Base-by-base conservation (phyloP, 2,113 vertebrate genomes). In the Gymnorhina tibicen region DNA sequence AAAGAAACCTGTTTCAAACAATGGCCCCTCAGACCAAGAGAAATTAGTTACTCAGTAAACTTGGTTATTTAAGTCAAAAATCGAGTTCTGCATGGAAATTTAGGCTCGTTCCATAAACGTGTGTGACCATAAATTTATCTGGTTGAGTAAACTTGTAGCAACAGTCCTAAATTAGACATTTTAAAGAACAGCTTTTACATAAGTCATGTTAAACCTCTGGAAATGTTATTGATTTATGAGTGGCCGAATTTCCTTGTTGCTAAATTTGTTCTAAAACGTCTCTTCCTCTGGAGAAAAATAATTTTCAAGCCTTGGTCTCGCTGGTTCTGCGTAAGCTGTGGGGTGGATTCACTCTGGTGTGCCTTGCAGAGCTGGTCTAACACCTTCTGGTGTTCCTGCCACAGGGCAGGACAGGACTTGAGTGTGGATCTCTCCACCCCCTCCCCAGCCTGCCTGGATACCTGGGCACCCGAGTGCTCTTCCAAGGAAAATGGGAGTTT, bases 311-410 rank as follows among this genome's bases (percentile, higher is more conserved):
- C 42, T 81, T n/a, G 87, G 47, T 42, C 21, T 84, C 3, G 1
- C 60, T 72, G 78, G 87, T 89, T 82, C 35, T 21, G 44, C 0
- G 0, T 82, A 87, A 94, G 49, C 70, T 91, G 58, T 30, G 85
- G 78, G 74, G n/a, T 85, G 92, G 87, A 93, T 93, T 91, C 46
- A 1, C 28, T 47, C 37, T 2, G 1, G 3, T 32, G 60, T n/a
- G 66, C 62, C 92, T 85, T 93, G 95, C 78, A 76, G 85, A 90
- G 72, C 94, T 94, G 67, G 95, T 96, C 87, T 79, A 49, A 93
- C 95, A 17, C 75, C 90, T 95, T 87, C 81, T 72, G 64, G 5
- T 41, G 85, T 23, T 95, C 85, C 58, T 87, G 1, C 85, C 70
- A 17, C 82, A 41, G 7, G 90, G 62, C 92, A 96, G 94, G 94